phyloP scores from a whole-genome alignment of 1,140 invertebrate genomes.

The Uloborus diversus region DNA sequence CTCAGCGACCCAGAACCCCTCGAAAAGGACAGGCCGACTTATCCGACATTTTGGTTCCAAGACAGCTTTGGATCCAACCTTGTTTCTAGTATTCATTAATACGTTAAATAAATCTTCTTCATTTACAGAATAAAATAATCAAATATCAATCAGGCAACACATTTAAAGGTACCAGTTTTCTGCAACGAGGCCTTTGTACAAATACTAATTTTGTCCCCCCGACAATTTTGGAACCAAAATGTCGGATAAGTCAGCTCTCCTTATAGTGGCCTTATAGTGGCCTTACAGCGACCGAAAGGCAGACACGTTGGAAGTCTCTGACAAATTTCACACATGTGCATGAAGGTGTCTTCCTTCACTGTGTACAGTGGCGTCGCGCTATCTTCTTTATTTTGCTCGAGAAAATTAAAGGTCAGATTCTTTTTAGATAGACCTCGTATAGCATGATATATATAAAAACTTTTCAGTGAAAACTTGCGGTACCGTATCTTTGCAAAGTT shows the following conservation, averaged over 20 bases:
- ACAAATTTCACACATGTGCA: not conserved
- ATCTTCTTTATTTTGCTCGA: not conserved
- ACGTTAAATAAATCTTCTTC: not conserved
- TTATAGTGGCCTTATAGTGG: too few relatives aligned
- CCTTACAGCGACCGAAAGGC: not conserved
- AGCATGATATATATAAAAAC: too few relatives aligned
- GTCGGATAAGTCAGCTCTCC: too few relatives aligned
- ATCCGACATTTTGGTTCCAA: not conserved
- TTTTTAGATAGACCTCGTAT: conserved; percentile 6
- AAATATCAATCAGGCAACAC: too few relatives aligned
- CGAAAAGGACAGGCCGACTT: not conserved
- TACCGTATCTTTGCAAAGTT: too few relatives aligned
- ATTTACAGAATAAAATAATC: too few relatives aligned
- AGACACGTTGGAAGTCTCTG: not conserved
- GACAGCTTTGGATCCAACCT: not conserved
- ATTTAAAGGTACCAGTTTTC: not conserved
- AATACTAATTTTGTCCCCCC: not conserved
- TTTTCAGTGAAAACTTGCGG: too few relatives aligned
- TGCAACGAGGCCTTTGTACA: not conserved
- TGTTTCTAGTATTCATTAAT: not conserved
- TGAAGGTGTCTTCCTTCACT: conserved; percentile 5
- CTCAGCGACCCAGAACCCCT: not conserved
- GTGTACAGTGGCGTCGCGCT: not conserved
- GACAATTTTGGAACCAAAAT: not conserved
- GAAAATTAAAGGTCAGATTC: conserved; percentile 12